phyloP scores from a whole-genome alignment of 2,797 vertebrate genomes.

The Hydrophis major region DNA sequence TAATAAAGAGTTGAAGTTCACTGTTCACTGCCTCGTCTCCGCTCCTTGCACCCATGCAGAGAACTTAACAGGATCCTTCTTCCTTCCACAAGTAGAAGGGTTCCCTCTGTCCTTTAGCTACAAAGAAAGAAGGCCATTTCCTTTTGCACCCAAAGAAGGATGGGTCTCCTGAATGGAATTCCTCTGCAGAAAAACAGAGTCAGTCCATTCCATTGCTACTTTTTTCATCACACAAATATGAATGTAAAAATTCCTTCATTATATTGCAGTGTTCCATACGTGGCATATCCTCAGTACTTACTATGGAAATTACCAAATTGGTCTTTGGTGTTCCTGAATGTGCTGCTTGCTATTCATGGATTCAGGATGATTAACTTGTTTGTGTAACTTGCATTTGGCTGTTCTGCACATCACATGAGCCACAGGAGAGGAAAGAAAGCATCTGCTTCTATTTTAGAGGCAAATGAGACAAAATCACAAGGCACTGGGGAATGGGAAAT shows the following conservation, averaged over 20 bases:
- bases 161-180: neutral
- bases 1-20: no score
- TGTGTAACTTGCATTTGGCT: slow-evolving; percentile 32
- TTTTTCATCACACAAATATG: neutral
- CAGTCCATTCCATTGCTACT: neutral
- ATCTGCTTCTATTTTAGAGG: slow-evolving; percentile 31
- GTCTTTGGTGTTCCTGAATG: neutral
- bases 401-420: slow-evolving; percentile 28
- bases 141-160: neutral
- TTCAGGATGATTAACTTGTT: slow-evolving; percentile 22
- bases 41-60: no score
- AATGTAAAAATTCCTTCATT: neutral
- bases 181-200: neutral
- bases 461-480: slow-evolving; percentile 25
- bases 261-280: neutral
- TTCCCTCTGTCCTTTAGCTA: neutral
- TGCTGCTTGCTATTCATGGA: slow-evolving; percentile 15
- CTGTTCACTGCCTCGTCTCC: no score
- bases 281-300: neutral
- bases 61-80: neutral
- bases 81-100: neutral
- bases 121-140: neutral
- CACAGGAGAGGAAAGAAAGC: slow-evolving; percentile 28
- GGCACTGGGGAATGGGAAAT: neutral
- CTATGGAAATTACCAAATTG: slow-evolving; percentile 6